Base-by-base conservation (phyloP, 2,113 vertebrate species). In the Lagopus leucura region DNA sequence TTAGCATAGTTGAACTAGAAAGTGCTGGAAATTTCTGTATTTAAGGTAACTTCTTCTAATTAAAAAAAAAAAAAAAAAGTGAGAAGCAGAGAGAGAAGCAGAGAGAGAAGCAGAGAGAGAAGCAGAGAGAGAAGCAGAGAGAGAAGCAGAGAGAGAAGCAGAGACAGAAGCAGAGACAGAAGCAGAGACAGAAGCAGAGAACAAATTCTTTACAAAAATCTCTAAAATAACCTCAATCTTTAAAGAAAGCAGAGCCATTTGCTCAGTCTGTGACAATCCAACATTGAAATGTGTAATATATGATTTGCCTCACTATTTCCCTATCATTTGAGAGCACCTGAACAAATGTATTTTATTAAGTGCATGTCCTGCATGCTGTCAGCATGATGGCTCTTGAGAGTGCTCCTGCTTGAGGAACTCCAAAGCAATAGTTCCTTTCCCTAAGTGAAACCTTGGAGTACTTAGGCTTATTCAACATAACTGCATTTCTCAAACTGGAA, bases 261-360 rank as follows among this genome's bases (percentile, higher is more conserved):
- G 55, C 74, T 87, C n/a, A 32, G 54, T 73, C 63, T 43, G 63
- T 94, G 71, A 93, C 0, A 74, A 89, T 32, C 64, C 76, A 67
- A 38, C 84, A 58, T 74, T 63, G 74, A 85, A 93, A 91, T 3
- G 24, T 15, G 3, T 77, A 85, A 79, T 74, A 63, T 50, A 76
- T 2, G 8, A 66, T 48, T 74, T 76, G 75, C 63, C 74, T 73
- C 81, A 50, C 43, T 14, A 87, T 91, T 96, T 91, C 78, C 86
- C 55, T 87, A 65, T 87, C 8, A 0, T 93, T 94, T 92, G 84
- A 92, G 79, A 58, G 42, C 15, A 16, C 87, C 71, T 80, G 92
- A 89, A 91, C 64, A 94, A 96, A 94, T 11, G 4, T 36, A 71
- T 70, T 71, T 47, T 60, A 19, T 81, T 90, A 84, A 93, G 58